Evolutionary conservation across 2,113 vertebrate genomes (phyloP), one percentile per base, ranked within the genome.

Genomic region (Halichoeres trimaculatus): DNA sequence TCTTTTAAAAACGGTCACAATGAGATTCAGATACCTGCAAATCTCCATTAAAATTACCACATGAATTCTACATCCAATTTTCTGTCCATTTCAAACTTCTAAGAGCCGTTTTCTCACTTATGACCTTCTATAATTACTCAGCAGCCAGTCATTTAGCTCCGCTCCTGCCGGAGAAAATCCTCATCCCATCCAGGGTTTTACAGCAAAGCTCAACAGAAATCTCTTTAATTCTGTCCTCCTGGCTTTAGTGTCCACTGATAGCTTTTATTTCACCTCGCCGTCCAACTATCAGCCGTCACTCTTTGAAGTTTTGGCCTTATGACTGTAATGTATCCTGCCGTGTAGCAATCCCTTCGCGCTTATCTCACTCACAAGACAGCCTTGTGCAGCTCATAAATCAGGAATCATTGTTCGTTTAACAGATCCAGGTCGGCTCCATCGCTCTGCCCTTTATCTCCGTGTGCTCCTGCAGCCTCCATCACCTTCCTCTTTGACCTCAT

Each of bases 401-500:
- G 11, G 26, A 2, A 38, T 53, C 66, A 36, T 64, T 58, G 67
- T 76, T 62, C 53, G 20, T 82, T 70, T 57, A 65, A 26, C 36
- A 14, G 62, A 65, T 50, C 19, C n/a, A 16, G 45, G 69, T 48
- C 4, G 11, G 30, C 73, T 11, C 34, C 50, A 60, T 70, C 55
- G 8, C 67, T 54, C 52, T 74, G 63, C 50, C 68, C 59, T 82
- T 75, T 78, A 79, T 81, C 70, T 64, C 63, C 38, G 54, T 7
- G 20, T 14, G 52, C 48, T 68, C 40, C 77, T 62, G 19, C 53
- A 53, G 62, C 64, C 60, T 45, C 36, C 13, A 45, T 68, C 67
- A 59, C 76, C 71, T 62, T 85, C 62, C 59, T 57, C 54, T 76
- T 55, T 83, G 80, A 90, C 88, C 86, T 85, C 85, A 84, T 87